Evolutionary conservation across 2,888 invertebrate genomes (phyloP).

Genomic region (Eilema depressum): DNA sequence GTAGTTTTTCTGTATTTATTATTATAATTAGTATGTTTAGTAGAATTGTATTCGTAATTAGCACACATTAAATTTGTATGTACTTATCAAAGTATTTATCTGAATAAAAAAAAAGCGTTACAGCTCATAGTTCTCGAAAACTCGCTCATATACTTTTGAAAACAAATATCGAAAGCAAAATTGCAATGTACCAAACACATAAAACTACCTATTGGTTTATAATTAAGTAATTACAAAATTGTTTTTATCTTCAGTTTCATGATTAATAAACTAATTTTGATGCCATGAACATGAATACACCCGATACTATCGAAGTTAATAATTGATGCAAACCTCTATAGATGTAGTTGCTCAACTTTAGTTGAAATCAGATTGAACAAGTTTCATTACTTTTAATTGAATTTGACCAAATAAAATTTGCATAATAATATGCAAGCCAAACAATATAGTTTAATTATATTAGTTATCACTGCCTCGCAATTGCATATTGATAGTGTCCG

Average conservation of each 20-base stretch:
- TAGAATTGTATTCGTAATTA: too few species aligned
- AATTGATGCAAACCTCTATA: background rate
- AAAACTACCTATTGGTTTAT: background rate
- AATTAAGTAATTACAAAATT: slow-evolving; percentile 4
- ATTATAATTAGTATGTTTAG: too few species aligned
- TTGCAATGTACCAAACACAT: background rate
- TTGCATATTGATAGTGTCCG: too few species aligned
- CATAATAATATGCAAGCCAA: background rate
- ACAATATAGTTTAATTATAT: background rate
- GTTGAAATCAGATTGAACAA: background rate
- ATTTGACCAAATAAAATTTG: background rate
- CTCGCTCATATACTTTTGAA: too few species aligned
- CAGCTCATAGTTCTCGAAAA: too few species aligned
- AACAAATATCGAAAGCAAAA: background rate
- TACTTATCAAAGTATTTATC: background rate
- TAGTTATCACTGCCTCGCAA: too few species aligned
- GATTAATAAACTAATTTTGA: background rate
- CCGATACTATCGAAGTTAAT: background rate
- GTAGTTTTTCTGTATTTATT: too few species aligned
- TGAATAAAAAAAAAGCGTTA: background rate
- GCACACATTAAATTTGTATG: too few species aligned
- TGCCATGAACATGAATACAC: slow-evolving; percentile 1
- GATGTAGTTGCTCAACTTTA: background rate
- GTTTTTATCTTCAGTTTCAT: background rate
- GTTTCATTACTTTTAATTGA: background rate